These are phyloP conservation scores for Goniozus legneri DNA, from an alignment of 1,140 invertebrate genomes.

Conservation along the genomic window DNA sequence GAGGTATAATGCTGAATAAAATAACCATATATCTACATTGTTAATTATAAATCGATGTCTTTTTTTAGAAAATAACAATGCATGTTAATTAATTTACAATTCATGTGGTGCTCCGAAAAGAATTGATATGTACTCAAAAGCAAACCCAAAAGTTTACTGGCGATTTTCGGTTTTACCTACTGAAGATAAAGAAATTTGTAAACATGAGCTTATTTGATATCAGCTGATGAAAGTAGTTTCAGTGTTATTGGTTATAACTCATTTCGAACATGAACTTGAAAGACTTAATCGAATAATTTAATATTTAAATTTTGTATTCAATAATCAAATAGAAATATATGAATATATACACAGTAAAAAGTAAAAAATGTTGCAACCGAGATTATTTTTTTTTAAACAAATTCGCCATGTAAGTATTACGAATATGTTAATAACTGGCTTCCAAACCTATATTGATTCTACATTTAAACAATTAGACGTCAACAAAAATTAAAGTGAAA, in stretches of 20 bases:
- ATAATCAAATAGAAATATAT: neutral
- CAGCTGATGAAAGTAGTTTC: no score
- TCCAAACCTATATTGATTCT: neutral
- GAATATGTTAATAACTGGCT: neutral
- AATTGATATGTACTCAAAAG: no score
- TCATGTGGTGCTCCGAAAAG: no score
- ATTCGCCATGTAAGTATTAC: neutral
- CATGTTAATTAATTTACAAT: no score
- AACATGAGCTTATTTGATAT: no score
- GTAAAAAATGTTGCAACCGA: conserved; percentile 1
- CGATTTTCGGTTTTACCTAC: no score
- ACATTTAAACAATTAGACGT: conserved; percentile 10
- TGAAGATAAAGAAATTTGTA: no score
- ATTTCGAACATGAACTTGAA: neutral
- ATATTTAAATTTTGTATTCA: neutral
- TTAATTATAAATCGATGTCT: no score
- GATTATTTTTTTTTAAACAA: neutral
- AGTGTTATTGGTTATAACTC: neutral
- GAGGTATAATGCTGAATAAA: no score
- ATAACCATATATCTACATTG: no score
- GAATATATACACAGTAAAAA: neutral
- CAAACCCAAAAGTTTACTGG: no score
- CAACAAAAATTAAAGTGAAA: conserved; percentile 50
- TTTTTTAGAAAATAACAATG: no score
- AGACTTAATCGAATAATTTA: neutral